These are phyloP conservation scores for Triops cancriformis DNA, from an alignment of 1,140 invertebrate genomes.

Conservation along the genomic window DNA sequence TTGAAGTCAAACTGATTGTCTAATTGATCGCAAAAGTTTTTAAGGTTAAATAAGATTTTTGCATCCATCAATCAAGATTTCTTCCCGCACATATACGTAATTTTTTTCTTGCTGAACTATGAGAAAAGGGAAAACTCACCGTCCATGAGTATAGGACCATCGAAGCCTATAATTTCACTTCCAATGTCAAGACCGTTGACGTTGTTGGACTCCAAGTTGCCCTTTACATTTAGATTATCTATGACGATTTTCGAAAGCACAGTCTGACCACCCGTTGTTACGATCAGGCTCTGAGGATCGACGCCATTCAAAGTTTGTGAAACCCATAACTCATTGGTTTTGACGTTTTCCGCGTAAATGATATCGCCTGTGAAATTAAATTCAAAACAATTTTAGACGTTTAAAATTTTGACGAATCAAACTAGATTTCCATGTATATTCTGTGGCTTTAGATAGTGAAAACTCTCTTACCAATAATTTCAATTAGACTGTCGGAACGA, in stretches of 20 bases:
- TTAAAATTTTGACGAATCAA: too few species aligned
- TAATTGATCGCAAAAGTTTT: too few species aligned
- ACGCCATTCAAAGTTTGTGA: background rate
- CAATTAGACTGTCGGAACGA: background rate
- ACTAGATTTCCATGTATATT: too few species aligned
- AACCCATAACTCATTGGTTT: background rate
- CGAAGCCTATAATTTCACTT: background rate
- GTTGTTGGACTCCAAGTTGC: background rate
- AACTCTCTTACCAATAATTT: background rate
- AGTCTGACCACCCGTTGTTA: background rate
- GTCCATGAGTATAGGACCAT: background rate
- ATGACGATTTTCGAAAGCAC: background rate
- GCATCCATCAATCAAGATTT: too few species aligned
- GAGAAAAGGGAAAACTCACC: background rate
- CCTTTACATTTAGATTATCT: background rate
- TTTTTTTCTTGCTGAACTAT: background rate
- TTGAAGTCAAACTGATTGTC: too few species aligned
- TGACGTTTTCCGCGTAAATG: background rate
- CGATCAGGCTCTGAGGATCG: background rate
- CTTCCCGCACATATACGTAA: too few species aligned
- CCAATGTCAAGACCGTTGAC: background rate
- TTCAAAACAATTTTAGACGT: too few species aligned
- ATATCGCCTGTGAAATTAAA: background rate
- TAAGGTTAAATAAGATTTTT: too few species aligned
- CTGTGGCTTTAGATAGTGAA: background rate